These are phyloP conservation scores for Percina caprodes DNA, from an alignment of 2,113 vertebrate genomes.

Conservation along the genomic window DNA sequence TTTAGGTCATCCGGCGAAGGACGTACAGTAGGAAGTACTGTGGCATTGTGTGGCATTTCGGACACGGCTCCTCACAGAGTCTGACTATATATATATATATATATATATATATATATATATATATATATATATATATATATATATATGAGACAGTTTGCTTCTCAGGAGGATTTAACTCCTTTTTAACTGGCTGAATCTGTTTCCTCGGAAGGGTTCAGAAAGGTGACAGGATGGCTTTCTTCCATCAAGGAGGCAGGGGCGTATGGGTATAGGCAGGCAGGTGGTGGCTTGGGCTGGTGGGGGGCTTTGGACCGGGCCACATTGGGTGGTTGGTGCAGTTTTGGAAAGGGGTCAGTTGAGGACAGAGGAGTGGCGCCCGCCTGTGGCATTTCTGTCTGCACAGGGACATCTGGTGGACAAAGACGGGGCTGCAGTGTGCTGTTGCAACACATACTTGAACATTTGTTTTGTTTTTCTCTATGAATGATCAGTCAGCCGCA, in stretches of 20 bases:
- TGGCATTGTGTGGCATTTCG: constrained; percentile 60
- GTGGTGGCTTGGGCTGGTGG: not conserved
- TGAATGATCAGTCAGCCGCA: not conserved
- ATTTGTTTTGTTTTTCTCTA: fast-evolving
- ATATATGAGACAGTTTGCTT: constrained; percentile 9
- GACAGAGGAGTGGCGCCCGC: constrained; percentile 58
- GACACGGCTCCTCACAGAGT: constrained; percentile 43
- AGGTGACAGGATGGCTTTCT: constrained; percentile 33
- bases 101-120: too few species aligned
- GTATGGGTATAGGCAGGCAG: constrained; percentile 40
- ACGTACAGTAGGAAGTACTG: constrained; percentile 47
- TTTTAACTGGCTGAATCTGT: constrained; percentile 47
- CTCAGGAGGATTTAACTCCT: constrained; percentile 55
- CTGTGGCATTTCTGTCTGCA: constrained; percentile 72
- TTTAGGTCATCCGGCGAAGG: constrained; percentile 75
- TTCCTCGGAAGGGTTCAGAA: constrained; percentile 34
- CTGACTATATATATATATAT: not conserved
- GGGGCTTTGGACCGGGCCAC: constrained; percentile 5
- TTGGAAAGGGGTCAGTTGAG: constrained; percentile 71
- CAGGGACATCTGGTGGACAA: constrained; percentile 80
- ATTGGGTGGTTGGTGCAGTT: constrained; percentile 51
- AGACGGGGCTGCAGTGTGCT: constrained; percentile 37
- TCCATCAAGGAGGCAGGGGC: constrained; percentile 19
- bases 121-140: too few species aligned
- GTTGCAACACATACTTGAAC: not conserved